Base-by-base conservation (phyloP, 2,113 vertebrate genomes). In the Columbina picui region DNA sequence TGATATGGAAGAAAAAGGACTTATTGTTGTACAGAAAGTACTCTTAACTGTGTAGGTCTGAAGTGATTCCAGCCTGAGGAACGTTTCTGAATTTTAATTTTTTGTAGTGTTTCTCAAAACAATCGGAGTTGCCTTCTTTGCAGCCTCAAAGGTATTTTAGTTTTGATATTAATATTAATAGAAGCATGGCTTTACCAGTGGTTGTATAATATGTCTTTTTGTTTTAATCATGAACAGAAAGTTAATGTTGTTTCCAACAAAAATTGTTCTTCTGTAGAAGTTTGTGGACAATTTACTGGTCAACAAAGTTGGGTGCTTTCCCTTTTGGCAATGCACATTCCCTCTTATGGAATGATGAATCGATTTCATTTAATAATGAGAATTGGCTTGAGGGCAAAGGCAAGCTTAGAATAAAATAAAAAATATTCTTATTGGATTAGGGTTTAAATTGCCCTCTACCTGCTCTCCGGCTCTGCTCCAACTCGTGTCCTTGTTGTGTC, bases 11-110 rank as follows among this genome's bases (percentile, higher is more conserved):
- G 81, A 80, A 94, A 88, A 90, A 59, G 9, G 50, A 29, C 41
- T 89, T 81, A 21, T 89, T 76, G 36, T 87, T 87, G 64, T 87
- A 50, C 38, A 84, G 84, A 80, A 76, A 6, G 23, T 69, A 36
- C n/a, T 73, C 56, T 74, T 27, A 17, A 21, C 47, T 84, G 21
- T 52, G 29, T 69, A 57, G 69, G 64, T 64, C 67, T 94, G 59
- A 79, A 87, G n/a, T 53, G 82, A 87, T 75, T 97, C 83, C 61
- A 89, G 43, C 74, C n/a, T 68, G 71, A 95, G 64, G 27, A 96
- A 67, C 4, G 10, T 74, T 88, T 80, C 65, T 91, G 89, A 96
- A 95, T 96, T 93, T 89, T 91, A 91, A 82, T 94, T 93, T 96
- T 90, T 91, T 77, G 26, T 60, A 32, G 15, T 52, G 19, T 50